These are phyloP conservation scores for Gasteruption jaculator DNA, from an alignment of 2,888 invertebrate species.

Conservation along the genomic window DNA sequence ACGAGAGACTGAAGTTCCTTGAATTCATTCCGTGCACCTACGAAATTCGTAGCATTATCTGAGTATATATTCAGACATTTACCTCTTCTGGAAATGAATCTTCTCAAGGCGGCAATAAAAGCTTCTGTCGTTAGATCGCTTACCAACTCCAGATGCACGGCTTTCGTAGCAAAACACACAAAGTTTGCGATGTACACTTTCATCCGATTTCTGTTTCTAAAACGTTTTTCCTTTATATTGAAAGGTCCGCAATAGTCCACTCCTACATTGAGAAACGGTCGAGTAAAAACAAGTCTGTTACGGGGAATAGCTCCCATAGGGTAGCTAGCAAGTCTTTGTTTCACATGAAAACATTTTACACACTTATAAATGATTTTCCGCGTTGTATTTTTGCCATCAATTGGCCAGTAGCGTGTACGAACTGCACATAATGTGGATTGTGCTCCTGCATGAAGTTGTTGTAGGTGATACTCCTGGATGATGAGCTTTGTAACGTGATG, in stretches of 20 bases:
- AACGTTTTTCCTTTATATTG: constrained; percentile 21
- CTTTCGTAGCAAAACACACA: constrained; percentile 24
- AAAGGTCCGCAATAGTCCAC: constrained; percentile 27
- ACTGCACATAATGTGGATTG: constrained; percentile 17
- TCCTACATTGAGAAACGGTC: constrained; percentile 22
- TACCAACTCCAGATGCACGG: constrained; percentile 24
- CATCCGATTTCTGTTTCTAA: constrained; percentile 16
- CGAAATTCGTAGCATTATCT: constrained; percentile 25
- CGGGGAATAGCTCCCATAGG: constrained; percentile 33
- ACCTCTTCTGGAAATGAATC: constrained; percentile 23
- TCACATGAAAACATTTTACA: constrained; percentile 20
- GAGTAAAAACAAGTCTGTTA: constrained; percentile 12
- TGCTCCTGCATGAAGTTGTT: no score
- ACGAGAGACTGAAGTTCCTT: not conserved
- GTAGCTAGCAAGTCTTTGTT: constrained; percentile 18
- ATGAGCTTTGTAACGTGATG: no score
- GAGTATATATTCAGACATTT: constrained; percentile 13
- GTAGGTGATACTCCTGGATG: no score
- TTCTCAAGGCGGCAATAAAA: constrained; percentile 20
- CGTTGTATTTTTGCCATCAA: constrained; percentile 24
- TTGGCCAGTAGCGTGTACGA: constrained; percentile 25
- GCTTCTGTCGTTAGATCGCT: constrained; percentile 20
- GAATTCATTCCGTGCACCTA: constrained; percentile 17
- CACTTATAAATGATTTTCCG: constrained; percentile 19
- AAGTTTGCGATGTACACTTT: constrained; percentile 27